These are phyloP conservation scores for Calypte anna DNA, from an alignment of 2,113 vertebrate species.

Conservation along the genomic window DNA sequence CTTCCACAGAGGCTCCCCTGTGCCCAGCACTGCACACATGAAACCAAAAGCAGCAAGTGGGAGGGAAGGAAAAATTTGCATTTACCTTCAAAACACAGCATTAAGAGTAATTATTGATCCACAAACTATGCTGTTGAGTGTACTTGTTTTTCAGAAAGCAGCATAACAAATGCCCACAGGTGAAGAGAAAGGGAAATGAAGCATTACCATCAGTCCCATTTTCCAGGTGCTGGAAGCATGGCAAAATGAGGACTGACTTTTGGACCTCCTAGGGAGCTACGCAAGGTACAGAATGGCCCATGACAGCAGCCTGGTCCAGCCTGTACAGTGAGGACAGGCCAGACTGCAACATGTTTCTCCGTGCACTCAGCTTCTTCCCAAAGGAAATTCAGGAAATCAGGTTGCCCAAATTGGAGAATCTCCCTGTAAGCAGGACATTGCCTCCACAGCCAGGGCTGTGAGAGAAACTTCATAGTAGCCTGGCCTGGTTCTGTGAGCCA, in stretches of 20 bases:
- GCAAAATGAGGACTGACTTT: background rate
- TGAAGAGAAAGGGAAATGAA: background rate
- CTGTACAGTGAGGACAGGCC: background rate
- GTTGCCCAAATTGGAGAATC: background rate
- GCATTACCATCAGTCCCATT: background rate
- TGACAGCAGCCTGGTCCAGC: accelerated
- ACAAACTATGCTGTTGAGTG: background rate
- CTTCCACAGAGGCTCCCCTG: background rate
- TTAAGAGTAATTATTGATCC: conserved; percentile 21
- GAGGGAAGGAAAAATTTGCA: background rate
- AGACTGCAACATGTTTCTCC: background rate
- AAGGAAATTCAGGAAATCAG: background rate
- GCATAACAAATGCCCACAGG: background rate
- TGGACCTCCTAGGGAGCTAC: background rate
- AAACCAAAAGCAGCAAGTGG: conserved; percentile 20
- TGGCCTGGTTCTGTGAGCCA: background rate
- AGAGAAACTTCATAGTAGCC: background rate
- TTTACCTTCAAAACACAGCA: background rate
- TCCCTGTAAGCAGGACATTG: background rate
- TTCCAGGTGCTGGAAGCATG: background rate
- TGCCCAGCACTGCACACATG: background rate
- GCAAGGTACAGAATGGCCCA: background rate
- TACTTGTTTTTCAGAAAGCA: background rate
- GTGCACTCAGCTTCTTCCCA: background rate
- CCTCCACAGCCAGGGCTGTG: background rate